Conservation (phyloP, 2,888 invertebrate genomes). For the Caenorhabditis doughertyi region DNA sequence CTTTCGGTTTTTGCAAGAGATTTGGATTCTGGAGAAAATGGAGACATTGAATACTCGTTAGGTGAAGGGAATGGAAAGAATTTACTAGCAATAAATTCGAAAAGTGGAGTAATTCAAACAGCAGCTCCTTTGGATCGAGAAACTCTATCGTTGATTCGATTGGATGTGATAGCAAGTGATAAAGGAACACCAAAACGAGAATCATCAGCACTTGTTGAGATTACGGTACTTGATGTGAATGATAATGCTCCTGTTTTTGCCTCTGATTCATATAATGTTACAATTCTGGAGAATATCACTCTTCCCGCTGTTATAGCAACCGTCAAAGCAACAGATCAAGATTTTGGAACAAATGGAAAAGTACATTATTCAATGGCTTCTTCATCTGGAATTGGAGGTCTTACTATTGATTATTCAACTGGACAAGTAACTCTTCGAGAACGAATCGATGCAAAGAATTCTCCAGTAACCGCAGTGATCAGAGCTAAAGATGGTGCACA, state of each 20-base stretch:
- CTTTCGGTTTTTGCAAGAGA: conserved; percentile 88
- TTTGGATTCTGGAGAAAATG: conserved; percentile 92
- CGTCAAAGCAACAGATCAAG: conserved; percentile 90
- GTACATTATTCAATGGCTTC: conserved; percentile 96
- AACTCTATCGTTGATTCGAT: conserved; percentile 66
- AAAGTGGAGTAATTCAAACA: conserved; percentile 95
- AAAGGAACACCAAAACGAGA: conserved; percentile 74
- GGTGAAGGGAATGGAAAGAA: conserved; percentile 70
- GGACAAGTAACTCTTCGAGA: conserved; percentile 86
- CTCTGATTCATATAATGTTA: conserved; percentile 74
- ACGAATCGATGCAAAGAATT: conserved; percentile 73
- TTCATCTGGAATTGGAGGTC: conserved; percentile 88
- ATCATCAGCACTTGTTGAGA: conserved; percentile 77
- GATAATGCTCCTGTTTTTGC: conserved; percentile 82
- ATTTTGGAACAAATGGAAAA: conserved; percentile 90
- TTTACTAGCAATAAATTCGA: conserved; percentile 91
- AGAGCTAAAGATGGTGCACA: conserved; percentile 96
- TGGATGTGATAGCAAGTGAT: conserved; percentile 82
- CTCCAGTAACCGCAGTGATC: conserved; percentile 88
- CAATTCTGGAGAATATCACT: conserved; percentile 90
- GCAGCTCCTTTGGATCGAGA: conserved; percentile 92
- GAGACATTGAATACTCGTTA: conserved; percentile 84
- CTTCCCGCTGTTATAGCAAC: conserved; percentile 91
- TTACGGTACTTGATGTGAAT: conserved; percentile 80
- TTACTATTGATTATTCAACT: conserved; percentile 94